Percentiles rank a stretch among this genome's conserved stretches.
These are phyloP conservation scores for Forbesichthys agassizii DNA, from an alignment of 2,113 vertebrate genomes.

Conservation along the genomic window DNA sequence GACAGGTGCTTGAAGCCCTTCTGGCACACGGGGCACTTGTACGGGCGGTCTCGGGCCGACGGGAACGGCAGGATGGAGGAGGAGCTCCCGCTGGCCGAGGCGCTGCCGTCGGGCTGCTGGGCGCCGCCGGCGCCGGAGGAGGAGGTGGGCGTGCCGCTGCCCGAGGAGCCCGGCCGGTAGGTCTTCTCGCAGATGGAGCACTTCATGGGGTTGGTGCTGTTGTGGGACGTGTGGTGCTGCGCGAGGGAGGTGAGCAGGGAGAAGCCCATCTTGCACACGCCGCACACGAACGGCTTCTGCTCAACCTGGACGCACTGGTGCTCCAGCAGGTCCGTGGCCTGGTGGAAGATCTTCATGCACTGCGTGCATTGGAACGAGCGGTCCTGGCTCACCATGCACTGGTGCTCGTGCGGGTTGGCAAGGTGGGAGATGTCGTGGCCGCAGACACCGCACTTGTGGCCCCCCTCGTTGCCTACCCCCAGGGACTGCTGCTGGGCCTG, in stretches of 20 bases:
- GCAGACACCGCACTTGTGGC: slow-evolving; percentile 90
- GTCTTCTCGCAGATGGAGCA: slow-evolving; percentile 98
- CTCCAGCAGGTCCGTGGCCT: slow-evolving; percentile 93
- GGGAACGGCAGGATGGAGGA: slow-evolving; percentile 73
- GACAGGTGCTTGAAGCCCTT: slow-evolving; percentile 97
- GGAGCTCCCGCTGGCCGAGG: slow-evolving; percentile 70
- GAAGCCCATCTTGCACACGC: slow-evolving; percentile 98
- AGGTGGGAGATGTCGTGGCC: slow-evolving; percentile 93
- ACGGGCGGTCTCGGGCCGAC: slow-evolving; percentile 85
- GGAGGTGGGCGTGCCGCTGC: slow-evolving; percentile 59
- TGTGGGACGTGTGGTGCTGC: slow-evolving; percentile 92
- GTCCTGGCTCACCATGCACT: slow-evolving; percentile 92
- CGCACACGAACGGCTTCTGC: slow-evolving; percentile 97
- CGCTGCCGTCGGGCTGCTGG: slow-evolving; percentile 70
- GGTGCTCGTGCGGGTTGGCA: slow-evolving; percentile 92
- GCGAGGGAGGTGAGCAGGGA: slow-evolving; percentile 93
- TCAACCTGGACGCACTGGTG: slow-evolving; percentile 98
- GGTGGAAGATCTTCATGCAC: slow-evolving; percentile 97
- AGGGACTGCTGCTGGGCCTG: slow-evolving; percentile 69
- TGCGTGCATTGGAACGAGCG: slow-evolving; percentile 97
- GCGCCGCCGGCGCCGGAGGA: slow-evolving; percentile 45
- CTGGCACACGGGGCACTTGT: slow-evolving; percentile 94
- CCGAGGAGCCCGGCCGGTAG: slow-evolving; percentile 82
- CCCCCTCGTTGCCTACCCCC: slow-evolving; percentile 79
- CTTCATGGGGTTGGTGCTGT: slow-evolving; percentile 86